Evolutionary conservation across 2,888 invertebrate genomes (phyloP), one percentile per base, ranked within the genome.

Genomic region (Sinopyrophorus schimmeli): DNA sequence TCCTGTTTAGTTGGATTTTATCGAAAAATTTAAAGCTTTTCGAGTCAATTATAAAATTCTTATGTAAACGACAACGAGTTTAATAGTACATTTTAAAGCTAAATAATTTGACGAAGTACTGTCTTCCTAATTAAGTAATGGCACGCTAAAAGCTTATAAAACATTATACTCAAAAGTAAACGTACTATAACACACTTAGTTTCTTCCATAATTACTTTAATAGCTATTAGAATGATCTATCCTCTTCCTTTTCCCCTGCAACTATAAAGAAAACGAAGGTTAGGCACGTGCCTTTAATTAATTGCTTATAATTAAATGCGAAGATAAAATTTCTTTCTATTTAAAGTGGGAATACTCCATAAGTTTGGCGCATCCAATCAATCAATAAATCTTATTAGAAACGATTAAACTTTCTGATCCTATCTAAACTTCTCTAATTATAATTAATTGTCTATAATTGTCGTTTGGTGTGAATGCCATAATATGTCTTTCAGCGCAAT

Each of bases 61-160:
- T n/a, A n/a, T n/a, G n/a, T n/a, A n/a, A n/a, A n/a, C n/a, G n/a
- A n/a, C n/a, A n/a, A n/a, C n/a, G n/a, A n/a, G n/a, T n/a, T n/a
- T n/a, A n/a, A n/a, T n/a, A n/a, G n/a, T n/a, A n/a, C n/a, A 30
- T 12, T 30, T 27, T 14, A 15, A 30, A 15, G 9, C 30, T 15
- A 15, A n/a, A 15, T 30, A 30, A 30, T 30, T 30, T 30, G 15
- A 15, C 30, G 16, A 30, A 30, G 30, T 27, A 27, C 27, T 7
- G 14, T 27, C 12, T 27, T 14, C 16, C 15, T 3, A 16, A 16
- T 30, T 30, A 30, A 30, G 16, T 30, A 11, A 30, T 15, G 30
- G 15, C 30, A 15, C 30, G 30, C 30, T 30, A 30, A 30, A 15
- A 30, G 30, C 30, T 30, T 30, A 30, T 30, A 30, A 30, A 30